A percentile compares a stretch with the other conserved stretches of the same genome.
These are phyloP conservation scores for Orthosia gracilis DNA, from an alignment of 2,888 invertebrate genomes.

Conservation along the genomic window DNA sequence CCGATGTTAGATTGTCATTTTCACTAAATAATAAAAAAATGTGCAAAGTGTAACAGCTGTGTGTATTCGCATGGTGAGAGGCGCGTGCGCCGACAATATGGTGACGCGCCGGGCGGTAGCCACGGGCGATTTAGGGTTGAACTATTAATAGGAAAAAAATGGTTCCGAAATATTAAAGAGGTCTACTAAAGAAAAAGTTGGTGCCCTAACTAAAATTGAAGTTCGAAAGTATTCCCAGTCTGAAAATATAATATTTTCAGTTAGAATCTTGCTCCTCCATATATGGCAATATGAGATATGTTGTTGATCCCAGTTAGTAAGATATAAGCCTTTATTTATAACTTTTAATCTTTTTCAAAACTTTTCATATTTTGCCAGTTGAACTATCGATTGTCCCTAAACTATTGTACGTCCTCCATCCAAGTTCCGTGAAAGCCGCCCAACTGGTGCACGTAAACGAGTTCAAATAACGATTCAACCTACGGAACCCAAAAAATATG, in stretches of 20 bases:
- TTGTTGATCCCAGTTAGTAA: too few species aligned
- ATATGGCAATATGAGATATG: too few species aligned
- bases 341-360: background rate
- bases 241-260: too few species aligned
- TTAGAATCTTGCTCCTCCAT: too few species aligned
- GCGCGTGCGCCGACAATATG: constrained; percentile 74
- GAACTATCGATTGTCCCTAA: background rate
- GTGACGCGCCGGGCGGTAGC: constrained; percentile 68
- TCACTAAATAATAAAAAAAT: background rate
- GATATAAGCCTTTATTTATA: too few species aligned
- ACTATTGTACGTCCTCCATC: background rate
- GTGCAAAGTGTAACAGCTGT: constrained; percentile 50
- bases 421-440: background rate
- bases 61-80: constrained; percentile 55
- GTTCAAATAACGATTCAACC: background rate
- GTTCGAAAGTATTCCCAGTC: too few species aligned
- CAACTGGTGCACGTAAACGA: background rate
- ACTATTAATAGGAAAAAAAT: constrained; percentile 16
- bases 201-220: too few species aligned
- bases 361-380: background rate
- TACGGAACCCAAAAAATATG: constrained; percentile 29
- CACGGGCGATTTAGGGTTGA: constrained; percentile 44
- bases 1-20: too few species aligned
- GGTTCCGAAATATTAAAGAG: constrained; percentile 14
- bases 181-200: background rate